A percentile compares a stretch with the other conserved stretches of the same genome.
Evolutionary conservation across 2,113 vertebrate genomes (phyloP).

Genomic region (Charina bottae): DNA sequence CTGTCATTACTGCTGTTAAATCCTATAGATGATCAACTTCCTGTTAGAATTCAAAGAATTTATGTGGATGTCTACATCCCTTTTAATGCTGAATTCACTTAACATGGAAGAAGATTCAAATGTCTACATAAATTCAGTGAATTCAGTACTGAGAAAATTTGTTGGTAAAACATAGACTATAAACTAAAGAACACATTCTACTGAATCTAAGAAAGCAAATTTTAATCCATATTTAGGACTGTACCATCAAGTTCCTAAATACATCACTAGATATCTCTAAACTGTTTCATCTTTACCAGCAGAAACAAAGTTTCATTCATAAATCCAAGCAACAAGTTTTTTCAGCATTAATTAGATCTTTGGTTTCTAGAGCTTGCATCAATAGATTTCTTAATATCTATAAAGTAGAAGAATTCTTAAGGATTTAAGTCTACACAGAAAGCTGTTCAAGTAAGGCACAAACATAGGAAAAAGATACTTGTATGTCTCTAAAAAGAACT

Average conservation of each 20-base stretch:
- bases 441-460: constrained; percentile 53
- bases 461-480: constrained; percentile 36
- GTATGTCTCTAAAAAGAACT: constrained; percentile 51
- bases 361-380: constrained; percentile 13
- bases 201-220: neutral
- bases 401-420: constrained; percentile 37
- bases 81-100: neutral
- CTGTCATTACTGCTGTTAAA: neutral
- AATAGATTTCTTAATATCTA: constrained; percentile 39
- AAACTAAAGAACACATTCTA: neutral
- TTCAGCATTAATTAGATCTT: neutral
- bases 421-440: neutral
- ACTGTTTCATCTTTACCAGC: neutral
- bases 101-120: neutral
- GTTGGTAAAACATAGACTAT: neutral
- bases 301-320: neutral
- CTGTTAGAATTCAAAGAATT: neutral
- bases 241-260: neutral
- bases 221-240: neutral
- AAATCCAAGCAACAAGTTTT: constrained; percentile 1
- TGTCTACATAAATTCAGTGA: neutral
- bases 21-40: neutral
- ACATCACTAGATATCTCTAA: neutral
- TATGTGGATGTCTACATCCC: neutral
- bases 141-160: neutral